These are phyloP conservation scores for Pardalotus punctatus DNA, from an alignment of 2,113 vertebrate genomes.

Conservation along the genomic window DNA sequence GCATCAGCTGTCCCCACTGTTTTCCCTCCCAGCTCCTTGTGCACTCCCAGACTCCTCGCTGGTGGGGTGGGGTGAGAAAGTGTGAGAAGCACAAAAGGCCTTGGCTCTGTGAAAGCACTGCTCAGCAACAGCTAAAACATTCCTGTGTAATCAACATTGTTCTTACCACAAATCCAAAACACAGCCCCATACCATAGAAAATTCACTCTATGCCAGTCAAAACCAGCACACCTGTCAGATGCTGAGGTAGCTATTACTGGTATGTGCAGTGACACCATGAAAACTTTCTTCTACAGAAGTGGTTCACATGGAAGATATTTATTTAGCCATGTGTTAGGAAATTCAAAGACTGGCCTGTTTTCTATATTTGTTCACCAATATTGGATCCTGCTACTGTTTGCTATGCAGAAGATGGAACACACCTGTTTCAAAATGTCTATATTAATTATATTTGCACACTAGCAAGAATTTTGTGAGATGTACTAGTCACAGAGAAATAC, in stretches of 20 bases:
- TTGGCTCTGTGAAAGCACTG: background rate
- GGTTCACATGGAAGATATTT: constrained; percentile 52
- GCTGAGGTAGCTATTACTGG: constrained; percentile 40
- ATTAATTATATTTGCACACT: background rate
- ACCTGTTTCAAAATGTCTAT: background rate
- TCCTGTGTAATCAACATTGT: background rate
- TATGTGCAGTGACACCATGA: background rate
- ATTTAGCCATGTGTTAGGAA: constrained; percentile 34
- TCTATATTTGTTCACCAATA: constrained; percentile 44
- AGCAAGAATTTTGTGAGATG: background rate
- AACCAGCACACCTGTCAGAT: background rate
- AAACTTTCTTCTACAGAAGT: constrained; percentile 59
- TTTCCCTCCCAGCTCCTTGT: background rate
- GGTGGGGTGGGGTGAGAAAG: background rate
- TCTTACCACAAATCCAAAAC: background rate
- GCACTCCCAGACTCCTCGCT: background rate
- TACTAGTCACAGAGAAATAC: background rate
- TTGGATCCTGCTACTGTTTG: constrained; percentile 45
- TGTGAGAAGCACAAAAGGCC: background rate
- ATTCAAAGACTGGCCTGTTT: constrained; percentile 40
- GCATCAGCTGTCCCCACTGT: background rate
- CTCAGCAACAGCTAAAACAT: background rate
- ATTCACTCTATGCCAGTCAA: background rate
- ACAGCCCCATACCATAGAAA: background rate
- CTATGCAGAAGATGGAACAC: constrained; percentile 11